Percentiles rank a stretch among this genome's conserved stretches.
These are phyloP conservation scores for Cygnus buccinator DNA, from an alignment of 2,113 vertebrate species.

Conservation along the genomic window DNA sequence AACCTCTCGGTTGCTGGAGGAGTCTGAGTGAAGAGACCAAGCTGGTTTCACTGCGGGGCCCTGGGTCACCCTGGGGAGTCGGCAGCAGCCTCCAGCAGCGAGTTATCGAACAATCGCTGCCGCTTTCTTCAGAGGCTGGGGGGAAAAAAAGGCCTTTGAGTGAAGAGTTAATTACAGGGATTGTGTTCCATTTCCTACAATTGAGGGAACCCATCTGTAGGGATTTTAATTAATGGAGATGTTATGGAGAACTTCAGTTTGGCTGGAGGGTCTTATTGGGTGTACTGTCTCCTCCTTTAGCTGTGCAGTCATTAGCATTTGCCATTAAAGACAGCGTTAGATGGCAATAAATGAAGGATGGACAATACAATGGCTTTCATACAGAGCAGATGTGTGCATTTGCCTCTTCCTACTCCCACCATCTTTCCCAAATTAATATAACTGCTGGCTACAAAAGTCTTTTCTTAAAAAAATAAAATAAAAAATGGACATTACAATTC, in stretches of 20 bases:
- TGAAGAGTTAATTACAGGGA: slow-evolving; percentile 41
- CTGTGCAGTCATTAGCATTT: background rate
- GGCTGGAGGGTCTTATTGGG: slow-evolving; percentile 23
- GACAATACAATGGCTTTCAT: background rate
- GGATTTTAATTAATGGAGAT: slow-evolving; percentile 58
- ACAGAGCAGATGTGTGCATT: background rate
- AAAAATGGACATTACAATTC: background rate
- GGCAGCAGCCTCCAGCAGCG: rapidly evolving
- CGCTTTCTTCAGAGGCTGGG: background rate
- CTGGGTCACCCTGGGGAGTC: background rate
- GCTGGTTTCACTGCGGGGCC: background rate
- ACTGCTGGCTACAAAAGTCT: background rate
- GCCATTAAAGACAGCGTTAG: background rate
- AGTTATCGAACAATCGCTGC: background rate
- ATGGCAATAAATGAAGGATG: background rate
- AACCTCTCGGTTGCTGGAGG: background rate
- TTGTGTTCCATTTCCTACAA: slow-evolving; percentile 35
- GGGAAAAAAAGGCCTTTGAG: background rate
- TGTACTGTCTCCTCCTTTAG: background rate
- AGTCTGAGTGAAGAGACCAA: background rate
- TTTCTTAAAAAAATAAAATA: background rate
- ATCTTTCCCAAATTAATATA: slow-evolving; percentile 1
- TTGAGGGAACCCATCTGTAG: slow-evolving; percentile 43
- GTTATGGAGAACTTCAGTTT: slow-evolving; percentile 26
- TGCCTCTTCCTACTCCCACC: background rate